These are phyloP conservation scores for Hirtodrosophila duncani DNA, from an alignment of 2,888 invertebrate species.

Conservation along the genomic window DNA sequence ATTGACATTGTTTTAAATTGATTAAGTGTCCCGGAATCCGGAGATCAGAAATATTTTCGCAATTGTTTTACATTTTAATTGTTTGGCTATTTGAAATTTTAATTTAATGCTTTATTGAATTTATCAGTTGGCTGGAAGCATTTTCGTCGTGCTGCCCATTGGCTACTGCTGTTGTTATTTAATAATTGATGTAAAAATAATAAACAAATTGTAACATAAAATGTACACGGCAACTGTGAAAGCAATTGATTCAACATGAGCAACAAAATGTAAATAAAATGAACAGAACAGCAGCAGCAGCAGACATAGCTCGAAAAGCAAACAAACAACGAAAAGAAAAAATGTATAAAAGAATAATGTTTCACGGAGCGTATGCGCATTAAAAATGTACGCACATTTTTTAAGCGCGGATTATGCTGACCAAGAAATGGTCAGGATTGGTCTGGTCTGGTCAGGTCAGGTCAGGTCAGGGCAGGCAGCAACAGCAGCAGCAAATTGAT, in stretches of 20 bases:
- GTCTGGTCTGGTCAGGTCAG: conserved; percentile 14
- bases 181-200: conserved; percentile 45
- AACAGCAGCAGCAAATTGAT: conserved; percentile 17
- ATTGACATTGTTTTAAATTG: conserved; percentile 6
- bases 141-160: neutral
- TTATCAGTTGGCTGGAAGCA: neutral
- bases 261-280: conserved; percentile 29
- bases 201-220: conserved; percentile 46
- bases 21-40: too few species aligned
- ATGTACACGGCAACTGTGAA: conserved; percentile 21
- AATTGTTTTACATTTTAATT: conserved; percentile 48
- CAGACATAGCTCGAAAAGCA: neutral
- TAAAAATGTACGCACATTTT: conserved; percentile 32
- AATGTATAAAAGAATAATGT: conserved; percentile 21
- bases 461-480: too few species aligned
- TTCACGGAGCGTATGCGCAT: conserved; percentile 4
- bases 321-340: conserved; percentile 25
- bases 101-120: conserved; percentile 43
- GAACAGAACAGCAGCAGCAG: neutral
- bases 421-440: conserved; percentile 24
- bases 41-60: too few species aligned
- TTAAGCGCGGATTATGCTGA: conserved; percentile 27
- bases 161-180: conserved; percentile 4
- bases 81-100: conserved; percentile 38
- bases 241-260: conserved; percentile 33